Conservation (phyloP, 2,797 vertebrate genomes). For the Cossypha dichroa region DNA sequence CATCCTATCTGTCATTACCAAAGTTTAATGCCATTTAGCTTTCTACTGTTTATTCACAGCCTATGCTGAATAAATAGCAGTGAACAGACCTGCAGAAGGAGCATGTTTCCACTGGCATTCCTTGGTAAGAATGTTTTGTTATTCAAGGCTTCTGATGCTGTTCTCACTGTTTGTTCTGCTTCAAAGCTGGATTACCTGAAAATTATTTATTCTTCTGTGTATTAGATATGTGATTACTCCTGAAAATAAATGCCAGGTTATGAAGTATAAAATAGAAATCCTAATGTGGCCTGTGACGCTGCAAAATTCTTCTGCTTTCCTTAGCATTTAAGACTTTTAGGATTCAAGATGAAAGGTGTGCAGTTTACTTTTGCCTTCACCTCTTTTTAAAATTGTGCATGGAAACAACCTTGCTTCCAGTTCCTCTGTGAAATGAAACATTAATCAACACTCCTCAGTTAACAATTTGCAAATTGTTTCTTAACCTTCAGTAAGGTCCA, state of each 20-base stretch:
- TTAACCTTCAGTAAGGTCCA: neutral
- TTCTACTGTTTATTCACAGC: neutral
- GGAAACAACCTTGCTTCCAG: neutral
- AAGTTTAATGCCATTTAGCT: neutral
- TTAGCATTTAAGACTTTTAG: neutral
- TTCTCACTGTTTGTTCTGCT: neutral
- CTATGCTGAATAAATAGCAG: neutral
- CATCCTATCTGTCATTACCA: neutral
- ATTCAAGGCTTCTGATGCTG: neutral
- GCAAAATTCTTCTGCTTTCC: neutral
- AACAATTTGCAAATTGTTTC: neutral
- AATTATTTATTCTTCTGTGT: neutral
- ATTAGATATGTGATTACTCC: neutral
- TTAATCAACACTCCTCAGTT: neutral
- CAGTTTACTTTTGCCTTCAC: neutral
- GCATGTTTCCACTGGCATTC: neutral
- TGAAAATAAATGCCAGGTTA: neutral
- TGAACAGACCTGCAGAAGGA: neutral
- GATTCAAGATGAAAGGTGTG: neutral
- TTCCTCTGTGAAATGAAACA: neutral
- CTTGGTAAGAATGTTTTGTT: neutral
- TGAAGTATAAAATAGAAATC: neutral
- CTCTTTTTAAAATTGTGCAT: neutral
- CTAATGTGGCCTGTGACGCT: neutral
- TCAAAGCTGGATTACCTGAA: neutral